Conservation (phyloP, 2,888 invertebrate species). For the Eretmocerus hayati region DNA sequence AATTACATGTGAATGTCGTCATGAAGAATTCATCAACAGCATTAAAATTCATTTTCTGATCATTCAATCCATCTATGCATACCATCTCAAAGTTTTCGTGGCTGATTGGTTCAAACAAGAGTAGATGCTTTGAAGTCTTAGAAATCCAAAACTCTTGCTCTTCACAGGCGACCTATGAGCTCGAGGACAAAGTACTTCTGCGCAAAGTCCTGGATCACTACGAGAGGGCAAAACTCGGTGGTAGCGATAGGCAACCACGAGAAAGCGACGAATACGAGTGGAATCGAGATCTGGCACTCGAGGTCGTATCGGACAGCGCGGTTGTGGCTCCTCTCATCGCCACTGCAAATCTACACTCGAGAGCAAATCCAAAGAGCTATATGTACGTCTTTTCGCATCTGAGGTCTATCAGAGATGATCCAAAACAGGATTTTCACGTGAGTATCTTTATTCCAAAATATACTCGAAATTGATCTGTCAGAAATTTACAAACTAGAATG, state of each 20-base stretch:
- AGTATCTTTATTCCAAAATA: background rate
- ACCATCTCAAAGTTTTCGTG: too few relatives aligned
- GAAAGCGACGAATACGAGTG: conserved; percentile 46
- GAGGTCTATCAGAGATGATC: conserved; percentile 54
- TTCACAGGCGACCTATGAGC: conserved; percentile 40
- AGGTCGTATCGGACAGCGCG: conserved; percentile 82
- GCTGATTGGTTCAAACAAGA: too few relatives aligned
- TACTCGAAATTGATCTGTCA: too few relatives aligned
- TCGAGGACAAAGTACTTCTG: conserved; percentile 38
- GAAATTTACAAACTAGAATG: too few relatives aligned
- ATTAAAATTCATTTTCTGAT: too few relatives aligned
- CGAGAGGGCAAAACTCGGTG: background rate
- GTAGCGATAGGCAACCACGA: background rate
- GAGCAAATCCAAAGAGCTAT: conserved; percentile 68
- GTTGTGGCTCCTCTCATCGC: conserved; percentile 75
- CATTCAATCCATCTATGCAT: too few relatives aligned
- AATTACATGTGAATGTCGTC: too few relatives aligned
- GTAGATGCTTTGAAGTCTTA: too few relatives aligned
- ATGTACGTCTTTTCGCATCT: conserved; percentile 87
- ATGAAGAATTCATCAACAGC: too few relatives aligned
- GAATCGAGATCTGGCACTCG: conserved; percentile 74
- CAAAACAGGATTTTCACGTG: too few relatives aligned
- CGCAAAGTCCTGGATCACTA: conserved; percentile 41
- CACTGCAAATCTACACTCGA: conserved; percentile 69
- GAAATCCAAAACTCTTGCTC: background rate